Conservation (phyloP, 1,140 invertebrate genomes). For the Spodoptera frugiperda region DNA sequence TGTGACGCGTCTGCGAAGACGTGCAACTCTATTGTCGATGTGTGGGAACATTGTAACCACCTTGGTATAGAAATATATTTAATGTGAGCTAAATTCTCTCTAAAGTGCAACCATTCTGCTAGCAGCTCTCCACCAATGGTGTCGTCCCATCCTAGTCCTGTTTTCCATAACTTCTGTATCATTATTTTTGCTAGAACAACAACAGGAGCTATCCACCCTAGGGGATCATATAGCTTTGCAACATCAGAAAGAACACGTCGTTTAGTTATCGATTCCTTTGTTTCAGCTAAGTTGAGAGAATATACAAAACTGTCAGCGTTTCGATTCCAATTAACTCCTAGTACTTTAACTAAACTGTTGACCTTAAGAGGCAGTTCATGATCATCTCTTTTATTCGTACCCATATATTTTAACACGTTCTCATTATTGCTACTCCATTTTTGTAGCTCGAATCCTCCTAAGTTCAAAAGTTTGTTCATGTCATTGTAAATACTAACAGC, state of each 20-base stretch:
- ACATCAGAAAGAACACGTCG: constrained; percentile 51
- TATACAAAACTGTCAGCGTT: constrained; percentile 50
- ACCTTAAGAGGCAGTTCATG: neutral
- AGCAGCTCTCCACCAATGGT: neutral
- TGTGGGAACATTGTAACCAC: neutral
- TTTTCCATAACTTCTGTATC: constrained; percentile 51
- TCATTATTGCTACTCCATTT: constrained; percentile 57
- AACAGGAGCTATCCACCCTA: constrained; percentile 47
- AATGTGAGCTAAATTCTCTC: neutral
- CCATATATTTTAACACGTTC: constrained; percentile 28
- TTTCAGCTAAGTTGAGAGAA: constrained; percentile 37
- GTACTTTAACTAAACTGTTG: constrained; percentile 50
- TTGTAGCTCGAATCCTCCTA: constrained; percentile 50
- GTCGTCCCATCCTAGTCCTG: constrained; percentile 51
- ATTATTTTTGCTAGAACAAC: constrained; percentile 49
- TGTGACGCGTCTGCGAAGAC: neutral
- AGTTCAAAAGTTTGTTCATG: constrained; percentile 37
- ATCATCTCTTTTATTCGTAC: constrained; percentile 7
- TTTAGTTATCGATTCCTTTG: constrained; percentile 48
- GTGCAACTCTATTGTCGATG: neutral
- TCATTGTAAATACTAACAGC: constrained; percentile 37
- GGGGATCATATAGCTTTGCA: constrained; percentile 51
- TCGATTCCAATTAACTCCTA: constrained; percentile 53
- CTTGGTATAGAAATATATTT: neutral
- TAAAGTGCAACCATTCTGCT: constrained; percentile 36